Base-by-base conservation (phyloP, 2,113 vertebrate species). In the Poecile atricapillus region DNA sequence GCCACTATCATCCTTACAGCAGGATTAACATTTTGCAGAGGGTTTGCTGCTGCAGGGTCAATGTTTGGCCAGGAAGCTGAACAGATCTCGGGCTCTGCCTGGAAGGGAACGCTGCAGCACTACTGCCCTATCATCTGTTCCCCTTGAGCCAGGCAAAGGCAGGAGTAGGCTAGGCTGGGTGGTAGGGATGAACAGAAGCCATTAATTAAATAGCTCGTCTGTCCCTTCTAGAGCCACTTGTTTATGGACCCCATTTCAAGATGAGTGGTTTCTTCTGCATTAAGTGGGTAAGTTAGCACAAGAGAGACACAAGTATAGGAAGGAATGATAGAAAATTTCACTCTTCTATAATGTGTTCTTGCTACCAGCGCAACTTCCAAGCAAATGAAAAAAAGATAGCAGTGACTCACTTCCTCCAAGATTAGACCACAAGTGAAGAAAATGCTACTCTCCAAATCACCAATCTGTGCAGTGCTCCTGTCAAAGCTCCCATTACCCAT, bases 321-420 rank as follows among this genome's bases (percentile, higher is more conserved):
- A 56, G 53, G 68, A 91, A 90, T 31, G 43, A 70, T 3, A 35
- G 47, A 24, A 84, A 89, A 89, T 49, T 20, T 68, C 33, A 55
- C 33, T 78, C 37, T 63, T 90, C 53, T 62, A 13, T 44, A 53
- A 56, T 6, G 10, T 30, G 30, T 60, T 77, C 64, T 82, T 74
- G 47, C 64, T 77, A 92, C 60, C 44, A 78, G 68, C 68, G 65
- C 47, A 86, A 81, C 35, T 71, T 78, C 52, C 52, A 87, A 74
- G 83, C 35, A 93, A 83, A 81, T 12, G 18, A 75, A 78, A 81
- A 68, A 69, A 71, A 53, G n/a, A 83, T 1, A 90, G 71, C 68
- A 84, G 44, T 83, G 91, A 93, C 59, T 93, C 80, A 62, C 52
- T 89, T 90, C 59, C 91, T 86, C 76, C 60, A 93, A 83, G 79